Conservation (phyloP, 2,888 invertebrate species). For the Agrilus cyanescens region DNA sequence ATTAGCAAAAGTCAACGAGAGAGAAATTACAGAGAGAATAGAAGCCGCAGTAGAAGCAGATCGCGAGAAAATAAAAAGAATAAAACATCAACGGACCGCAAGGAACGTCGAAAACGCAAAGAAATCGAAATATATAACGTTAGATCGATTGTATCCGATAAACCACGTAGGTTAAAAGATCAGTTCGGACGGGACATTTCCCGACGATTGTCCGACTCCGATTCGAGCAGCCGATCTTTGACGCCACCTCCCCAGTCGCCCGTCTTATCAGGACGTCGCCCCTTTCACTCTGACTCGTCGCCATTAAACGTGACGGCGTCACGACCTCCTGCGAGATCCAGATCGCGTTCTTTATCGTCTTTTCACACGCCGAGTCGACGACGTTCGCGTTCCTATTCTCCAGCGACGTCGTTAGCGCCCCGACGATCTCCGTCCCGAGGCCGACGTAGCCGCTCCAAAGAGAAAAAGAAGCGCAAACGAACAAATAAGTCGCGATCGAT, state of each 20-base stretch:
- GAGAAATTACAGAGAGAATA: constrained; percentile 54
- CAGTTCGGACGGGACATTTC: constrained; percentile 64
- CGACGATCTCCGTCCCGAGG: constrained; percentile 28
- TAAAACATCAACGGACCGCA: constrained; percentile 27
- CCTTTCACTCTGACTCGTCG: constrained; percentile 12
- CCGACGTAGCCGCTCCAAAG: constrained; percentile 21
- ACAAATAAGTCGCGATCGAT: constrained; percentile 12
- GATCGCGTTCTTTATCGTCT: constrained; percentile 16
- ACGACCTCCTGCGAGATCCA: constrained; percentile 14
- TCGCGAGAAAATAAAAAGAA: constrained; percentile 25
- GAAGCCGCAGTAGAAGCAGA: constrained; percentile 34
- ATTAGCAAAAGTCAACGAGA: constrained; percentile 65
- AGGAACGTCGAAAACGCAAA: constrained; percentile 53
- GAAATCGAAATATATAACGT: constrained; percentile 78
- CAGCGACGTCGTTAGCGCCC: constrained; percentile 22
- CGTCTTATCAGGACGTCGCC: constrained; percentile 1
- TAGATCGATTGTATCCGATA: constrained; percentile 61
- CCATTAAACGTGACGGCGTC: too few species aligned
- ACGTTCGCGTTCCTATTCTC: constrained; percentile 3
- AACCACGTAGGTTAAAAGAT: constrained; percentile 51
- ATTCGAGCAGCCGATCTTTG: constrained; percentile 19
- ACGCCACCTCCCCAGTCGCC: constrained; percentile 7
- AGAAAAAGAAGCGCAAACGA: constrained; percentile 16
- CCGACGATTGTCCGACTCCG: constrained; percentile 20
- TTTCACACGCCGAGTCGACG: constrained; percentile 3